Evolutionary conservation across 2,113 vertebrate genomes (phyloP).

Genomic region (Machaerirhynchus nigripectus): DNA sequence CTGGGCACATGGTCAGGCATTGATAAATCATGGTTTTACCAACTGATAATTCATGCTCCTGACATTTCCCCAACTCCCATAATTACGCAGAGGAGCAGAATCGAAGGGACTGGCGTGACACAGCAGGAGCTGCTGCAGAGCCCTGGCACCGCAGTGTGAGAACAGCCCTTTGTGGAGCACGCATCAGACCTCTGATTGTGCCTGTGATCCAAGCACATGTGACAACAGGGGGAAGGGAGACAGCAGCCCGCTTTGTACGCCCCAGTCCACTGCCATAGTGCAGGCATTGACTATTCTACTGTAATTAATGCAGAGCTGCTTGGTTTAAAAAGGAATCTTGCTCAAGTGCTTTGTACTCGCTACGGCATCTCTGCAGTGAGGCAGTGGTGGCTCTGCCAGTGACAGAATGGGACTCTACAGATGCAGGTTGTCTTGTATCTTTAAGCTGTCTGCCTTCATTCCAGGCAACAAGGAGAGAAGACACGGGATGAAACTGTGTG

Average conservation of each 20-base stretch:
- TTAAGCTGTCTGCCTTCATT: neutral
- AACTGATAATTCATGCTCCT: conserved; percentile 33
- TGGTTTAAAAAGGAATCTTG: conserved; percentile 7
- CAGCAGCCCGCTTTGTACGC: conserved; percentile 61
- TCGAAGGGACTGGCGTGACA: conserved; percentile 21
- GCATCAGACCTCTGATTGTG: conserved; percentile 24
- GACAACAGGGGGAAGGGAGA: conserved; percentile 45
- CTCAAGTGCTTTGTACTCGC: neutral
- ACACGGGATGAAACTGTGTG: neutral
- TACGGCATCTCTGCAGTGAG: neutral
- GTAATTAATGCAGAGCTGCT: conserved; percentile 65
- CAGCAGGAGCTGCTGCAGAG: conserved; percentile 18
- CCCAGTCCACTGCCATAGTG: conserved; percentile 33
- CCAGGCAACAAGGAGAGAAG: neutral
- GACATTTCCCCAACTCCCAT: neutral
- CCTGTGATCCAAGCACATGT: conserved; percentile 13
- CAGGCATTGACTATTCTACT: conserved; percentile 56
- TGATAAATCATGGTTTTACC: conserved; percentile 29
- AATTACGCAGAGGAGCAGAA: neutral
- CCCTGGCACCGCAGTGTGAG: neutral
- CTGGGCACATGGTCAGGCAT: neutral
- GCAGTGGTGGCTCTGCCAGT: neutral
- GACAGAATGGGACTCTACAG: neutral
- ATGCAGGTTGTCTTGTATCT: neutral
- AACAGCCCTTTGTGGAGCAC: conserved; percentile 31